Percentiles rank a stretch among this genome's conserved stretches.
Conservation (phyloP, 2,113 vertebrate genomes). For the Gobiocypris rarus region DNA sequence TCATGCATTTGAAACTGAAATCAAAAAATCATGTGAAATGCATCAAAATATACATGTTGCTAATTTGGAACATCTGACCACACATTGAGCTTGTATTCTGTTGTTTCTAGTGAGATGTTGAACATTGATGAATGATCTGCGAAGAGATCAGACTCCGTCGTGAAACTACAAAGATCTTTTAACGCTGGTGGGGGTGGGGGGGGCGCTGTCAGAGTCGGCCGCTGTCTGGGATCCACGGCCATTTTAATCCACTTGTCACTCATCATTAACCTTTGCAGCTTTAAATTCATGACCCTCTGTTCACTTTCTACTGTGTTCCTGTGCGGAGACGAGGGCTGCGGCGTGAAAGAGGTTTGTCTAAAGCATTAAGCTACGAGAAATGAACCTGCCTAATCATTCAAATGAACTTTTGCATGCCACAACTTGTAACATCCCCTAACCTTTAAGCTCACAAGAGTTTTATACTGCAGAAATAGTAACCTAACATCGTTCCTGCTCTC, state of each 20-base stretch:
- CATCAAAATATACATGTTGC: background rate
- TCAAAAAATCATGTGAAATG: too few species aligned
- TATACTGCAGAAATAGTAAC: background rate
- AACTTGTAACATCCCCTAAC: background rate
- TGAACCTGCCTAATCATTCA: background rate
- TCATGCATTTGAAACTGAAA: background rate
- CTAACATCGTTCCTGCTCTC: slow-evolving; percentile 6
- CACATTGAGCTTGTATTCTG: slow-evolving; percentile 11
- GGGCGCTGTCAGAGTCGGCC: slow-evolving; percentile 19
- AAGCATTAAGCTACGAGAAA: background rate
- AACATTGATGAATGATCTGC: slow-evolving; percentile 30
- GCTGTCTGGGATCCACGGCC: slow-evolving; percentile 28
- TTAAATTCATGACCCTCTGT: slow-evolving; percentile 50
- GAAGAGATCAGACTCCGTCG: slow-evolving; percentile 3
- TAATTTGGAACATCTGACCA: background rate
- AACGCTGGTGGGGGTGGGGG: background rate
- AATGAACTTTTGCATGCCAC: background rate
- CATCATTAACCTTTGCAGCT: slow-evolving; percentile 62
- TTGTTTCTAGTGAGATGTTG: background rate
- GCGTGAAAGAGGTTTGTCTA: background rate
- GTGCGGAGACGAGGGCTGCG: background rate
- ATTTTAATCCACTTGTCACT: slow-evolving; percentile 62
- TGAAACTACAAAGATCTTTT: slow-evolving; percentile 9
- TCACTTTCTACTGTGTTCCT: slow-evolving; percentile 39
- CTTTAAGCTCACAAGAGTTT: background rate